Evolutionary conservation across 1,140 invertebrate species (phyloP).

Genomic region (Dendrolimus kikuchii): DNA sequence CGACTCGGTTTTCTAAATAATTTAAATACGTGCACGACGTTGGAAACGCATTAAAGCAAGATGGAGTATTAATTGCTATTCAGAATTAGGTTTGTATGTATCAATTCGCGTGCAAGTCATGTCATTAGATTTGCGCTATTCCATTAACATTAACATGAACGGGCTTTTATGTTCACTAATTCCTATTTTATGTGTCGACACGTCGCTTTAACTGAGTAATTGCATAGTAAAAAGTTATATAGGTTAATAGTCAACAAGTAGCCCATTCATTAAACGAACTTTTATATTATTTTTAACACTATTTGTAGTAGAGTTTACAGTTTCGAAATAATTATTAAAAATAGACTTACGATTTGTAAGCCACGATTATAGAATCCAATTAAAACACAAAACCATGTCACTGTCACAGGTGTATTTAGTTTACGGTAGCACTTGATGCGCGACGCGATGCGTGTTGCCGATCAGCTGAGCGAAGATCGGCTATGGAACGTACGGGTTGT

Average conservation of each 20-base stretch:
- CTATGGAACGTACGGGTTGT: constrained; percentile 21
- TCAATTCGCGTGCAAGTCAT: constrained; percentile 36
- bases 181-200: no score
- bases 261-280: no score
- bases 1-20: constrained; percentile 66
- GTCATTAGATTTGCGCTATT: constrained; percentile 14
- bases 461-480: constrained; percentile 10
- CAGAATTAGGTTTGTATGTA: constrained; percentile 46
- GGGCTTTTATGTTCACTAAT: no score
- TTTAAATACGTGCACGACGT: constrained; percentile 62
- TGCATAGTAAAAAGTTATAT: no score
- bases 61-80: constrained; percentile 45
- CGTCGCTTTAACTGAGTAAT: no score
- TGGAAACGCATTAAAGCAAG: constrained; percentile 30
- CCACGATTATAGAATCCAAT: constrained; percentile 53
- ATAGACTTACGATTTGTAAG: constrained; percentile 51
- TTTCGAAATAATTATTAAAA: neutral
- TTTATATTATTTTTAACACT: no score
- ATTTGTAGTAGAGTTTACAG: neutral
- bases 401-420: constrained; percentile 46
- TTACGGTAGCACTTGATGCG: constrained; percentile 31
- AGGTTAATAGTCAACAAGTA: no score
- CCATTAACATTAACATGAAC: constrained; percentile 1
- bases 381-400: constrained; percentile 59
- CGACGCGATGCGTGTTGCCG: constrained; percentile 17